phyloP scores from a whole-genome alignment of 2,888 invertebrate genomes.

The Halictus quadricinctus region DNA sequence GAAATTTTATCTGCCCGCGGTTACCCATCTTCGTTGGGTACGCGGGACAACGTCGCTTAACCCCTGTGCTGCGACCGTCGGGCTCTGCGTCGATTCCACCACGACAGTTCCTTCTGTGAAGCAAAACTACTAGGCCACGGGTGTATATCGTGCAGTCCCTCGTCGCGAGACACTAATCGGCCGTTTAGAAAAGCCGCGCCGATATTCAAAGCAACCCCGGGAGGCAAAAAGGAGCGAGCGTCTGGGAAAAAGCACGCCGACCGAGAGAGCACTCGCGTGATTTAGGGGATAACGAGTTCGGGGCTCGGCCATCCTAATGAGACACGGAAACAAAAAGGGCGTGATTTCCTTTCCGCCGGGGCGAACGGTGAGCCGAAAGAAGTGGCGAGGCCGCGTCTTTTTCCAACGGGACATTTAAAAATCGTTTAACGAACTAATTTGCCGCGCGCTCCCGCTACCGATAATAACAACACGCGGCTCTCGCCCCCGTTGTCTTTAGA shows the following conservation, averaged over 20 bases:
- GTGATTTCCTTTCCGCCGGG: slow-evolving; percentile 48
- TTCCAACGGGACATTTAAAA: slow-evolving; percentile 10
- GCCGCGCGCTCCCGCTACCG: background rate
- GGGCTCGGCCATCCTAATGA: slow-evolving; percentile 42
- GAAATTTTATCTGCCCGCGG: background rate
- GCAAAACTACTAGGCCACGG: background rate
- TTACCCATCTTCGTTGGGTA: background rate
- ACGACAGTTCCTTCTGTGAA: background rate
- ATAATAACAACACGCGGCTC: background rate
- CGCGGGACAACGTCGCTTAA: background rate
- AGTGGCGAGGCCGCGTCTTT: background rate
- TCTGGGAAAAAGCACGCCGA: slow-evolving; percentile 21
- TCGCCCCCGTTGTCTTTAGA: slow-evolving; percentile 4
- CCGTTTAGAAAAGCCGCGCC: background rate
- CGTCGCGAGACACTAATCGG: background rate
- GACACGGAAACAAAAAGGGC: slow-evolving; percentile 56
- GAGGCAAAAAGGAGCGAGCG: background rate
- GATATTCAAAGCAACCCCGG: slow-evolving; percentile 1
- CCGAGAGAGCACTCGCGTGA: slow-evolving; percentile 37
- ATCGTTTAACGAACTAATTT: slow-evolving; percentile 8
- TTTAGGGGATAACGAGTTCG: slow-evolving; percentile 54
- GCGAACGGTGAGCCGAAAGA: slow-evolving; percentile 31
- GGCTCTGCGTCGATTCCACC: background rate
- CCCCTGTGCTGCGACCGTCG: background rate
- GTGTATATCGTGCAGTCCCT: background rate